phyloP scores from a whole-genome alignment of 2,113 vertebrate species.

The Motacilla tschutschensis region DNA sequence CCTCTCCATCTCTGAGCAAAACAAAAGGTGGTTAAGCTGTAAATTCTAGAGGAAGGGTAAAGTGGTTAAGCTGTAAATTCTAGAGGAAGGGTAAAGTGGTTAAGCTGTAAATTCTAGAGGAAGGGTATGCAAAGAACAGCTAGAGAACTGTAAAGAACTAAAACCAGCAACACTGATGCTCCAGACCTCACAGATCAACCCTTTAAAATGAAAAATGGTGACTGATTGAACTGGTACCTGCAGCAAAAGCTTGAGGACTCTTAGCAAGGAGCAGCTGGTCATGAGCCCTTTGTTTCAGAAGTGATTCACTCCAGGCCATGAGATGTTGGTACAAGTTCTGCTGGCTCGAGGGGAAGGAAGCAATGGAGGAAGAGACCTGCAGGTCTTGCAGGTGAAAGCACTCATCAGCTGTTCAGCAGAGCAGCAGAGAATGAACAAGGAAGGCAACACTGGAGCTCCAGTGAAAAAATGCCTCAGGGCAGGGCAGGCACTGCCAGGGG shows the following conservation, averaged over 20 bases:
- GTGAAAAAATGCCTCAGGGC: background rate
- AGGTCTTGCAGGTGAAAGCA: background rate
- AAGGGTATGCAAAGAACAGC: background rate
- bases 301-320: background rate
- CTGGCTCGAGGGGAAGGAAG: background rate
- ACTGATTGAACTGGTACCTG: background rate
- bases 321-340: background rate
- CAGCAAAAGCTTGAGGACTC: background rate
- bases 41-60: background rate
- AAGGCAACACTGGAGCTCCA: background rate
- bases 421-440: background rate
- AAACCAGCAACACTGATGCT: background rate
- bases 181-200: background rate
- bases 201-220: background rate
- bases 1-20: constrained; percentile 80
- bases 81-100: background rate
- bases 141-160: background rate
- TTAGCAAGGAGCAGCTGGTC: background rate
- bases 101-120: background rate
- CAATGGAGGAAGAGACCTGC: background rate
- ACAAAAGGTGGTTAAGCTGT: background rate
- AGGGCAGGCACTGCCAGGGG: background rate
- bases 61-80: background rate
- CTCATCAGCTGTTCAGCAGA: background rate
- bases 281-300: background rate